Evolutionary conservation across 2,888 invertebrate species (phyloP).

Genomic region (Drosophila birchii): DNA sequence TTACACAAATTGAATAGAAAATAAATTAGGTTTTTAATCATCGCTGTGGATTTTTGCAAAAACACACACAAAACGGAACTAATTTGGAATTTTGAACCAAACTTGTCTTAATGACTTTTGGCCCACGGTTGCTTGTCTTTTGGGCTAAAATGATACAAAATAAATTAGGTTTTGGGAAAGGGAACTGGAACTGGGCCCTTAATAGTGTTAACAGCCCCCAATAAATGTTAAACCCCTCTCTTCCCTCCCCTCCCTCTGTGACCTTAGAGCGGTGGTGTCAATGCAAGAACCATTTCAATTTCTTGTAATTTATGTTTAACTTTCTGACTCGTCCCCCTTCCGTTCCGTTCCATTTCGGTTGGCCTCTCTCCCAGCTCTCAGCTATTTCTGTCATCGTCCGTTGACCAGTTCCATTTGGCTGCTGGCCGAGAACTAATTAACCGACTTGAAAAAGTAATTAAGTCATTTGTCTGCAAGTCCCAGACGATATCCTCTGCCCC

Average conservation of each 20-base stretch:
- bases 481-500: slow-evolving; percentile 64
- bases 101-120: neutral
- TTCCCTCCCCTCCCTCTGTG: neutral
- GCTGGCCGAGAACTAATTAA: slow-evolving; percentile 72
- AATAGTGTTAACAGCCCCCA: slow-evolving; percentile 37
- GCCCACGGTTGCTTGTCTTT: slow-evolving; percentile 32
- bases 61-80: neutral
- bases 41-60: neutral
- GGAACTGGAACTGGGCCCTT: neutral
- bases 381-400: slow-evolving; percentile 43
- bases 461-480: slow-evolving; percentile 75
- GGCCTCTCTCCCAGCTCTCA: neutral
- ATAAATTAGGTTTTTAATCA: slow-evolving; percentile 11
- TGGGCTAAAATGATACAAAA: slow-evolving; percentile 8
- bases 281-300: slow-evolving; percentile 32
- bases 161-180: slow-evolving; percentile 9
- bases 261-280: slow-evolving; percentile 2
- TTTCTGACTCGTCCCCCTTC: slow-evolving; percentile 27
- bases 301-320: slow-evolving; percentile 48
- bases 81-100: neutral
- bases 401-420: slow-evolving; percentile 47
- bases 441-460: slow-evolving; percentile 81
- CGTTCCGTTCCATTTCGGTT: neutral
- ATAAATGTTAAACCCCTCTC: slow-evolving; percentile 25
- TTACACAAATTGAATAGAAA: slow-evolving; percentile 17